phyloP scores from a whole-genome alignment of 23 tunicate genomes.

The Corella eumyota region DNA sequence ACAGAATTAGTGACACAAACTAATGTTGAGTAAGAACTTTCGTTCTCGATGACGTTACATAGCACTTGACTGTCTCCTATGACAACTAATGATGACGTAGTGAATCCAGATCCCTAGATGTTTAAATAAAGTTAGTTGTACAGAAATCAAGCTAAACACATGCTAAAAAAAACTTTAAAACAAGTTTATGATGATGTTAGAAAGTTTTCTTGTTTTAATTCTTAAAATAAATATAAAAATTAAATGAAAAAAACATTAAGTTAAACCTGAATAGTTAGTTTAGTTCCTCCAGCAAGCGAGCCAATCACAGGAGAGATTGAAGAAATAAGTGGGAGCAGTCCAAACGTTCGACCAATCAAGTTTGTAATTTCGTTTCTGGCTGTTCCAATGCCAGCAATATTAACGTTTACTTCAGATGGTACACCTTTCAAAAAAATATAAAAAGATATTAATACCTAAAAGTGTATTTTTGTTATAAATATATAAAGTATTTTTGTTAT shows the following conservation, averaged over 20 bases:
- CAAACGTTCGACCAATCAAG: conserved; percentile 5
- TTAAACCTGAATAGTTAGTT: conserved; percentile 38
- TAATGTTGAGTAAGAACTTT: background rate
- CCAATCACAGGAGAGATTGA: conserved; percentile 18
- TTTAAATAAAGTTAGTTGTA: too few relatives aligned
- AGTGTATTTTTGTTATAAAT: too few relatives aligned
- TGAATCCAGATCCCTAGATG: conserved; percentile 26
- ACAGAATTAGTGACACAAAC: conserved; percentile 2
- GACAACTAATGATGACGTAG: background rate
- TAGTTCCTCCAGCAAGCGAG: conserved; percentile 35
- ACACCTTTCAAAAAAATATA: conserved; percentile 5
- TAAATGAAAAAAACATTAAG: too few relatives aligned
- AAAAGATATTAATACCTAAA: background rate
- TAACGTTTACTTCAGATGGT: conserved; percentile 9
- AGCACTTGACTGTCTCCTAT: background rate
- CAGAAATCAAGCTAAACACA: too few relatives aligned
- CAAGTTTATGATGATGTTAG: too few relatives aligned
- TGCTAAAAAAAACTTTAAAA: too few relatives aligned
- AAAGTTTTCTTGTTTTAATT: too few relatives aligned
- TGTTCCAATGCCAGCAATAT: conserved; percentile 13
- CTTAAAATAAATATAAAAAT: too few relatives aligned
- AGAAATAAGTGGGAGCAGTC: conserved; percentile 15
- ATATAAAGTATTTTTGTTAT: too few relatives aligned
- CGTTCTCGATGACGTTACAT: background rate
- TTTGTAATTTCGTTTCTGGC: conserved; percentile 13